Percentiles rank a stretch among this genome's conserved stretches.
Conservation (phyloP, 35 echinoderm and acorn worm species). For the Stichopus chloronotus region DNA sequence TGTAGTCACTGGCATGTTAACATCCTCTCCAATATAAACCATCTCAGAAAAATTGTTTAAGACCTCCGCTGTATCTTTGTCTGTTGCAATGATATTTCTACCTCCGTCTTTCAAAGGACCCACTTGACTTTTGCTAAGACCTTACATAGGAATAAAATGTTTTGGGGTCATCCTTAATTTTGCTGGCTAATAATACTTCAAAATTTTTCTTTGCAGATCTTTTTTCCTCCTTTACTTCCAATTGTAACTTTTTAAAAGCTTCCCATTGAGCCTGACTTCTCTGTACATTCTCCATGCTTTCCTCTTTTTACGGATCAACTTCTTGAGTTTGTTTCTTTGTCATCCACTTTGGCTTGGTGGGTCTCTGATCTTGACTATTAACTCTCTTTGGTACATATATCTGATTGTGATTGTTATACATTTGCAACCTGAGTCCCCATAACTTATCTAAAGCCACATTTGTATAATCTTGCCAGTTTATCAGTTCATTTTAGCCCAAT, state of each 20-base stretch:
- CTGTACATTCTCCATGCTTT: background rate
- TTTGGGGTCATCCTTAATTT: constrained; percentile 19
- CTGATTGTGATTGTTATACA: background rate
- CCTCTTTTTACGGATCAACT: background rate
- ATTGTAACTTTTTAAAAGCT: background rate
- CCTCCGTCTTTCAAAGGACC: background rate
- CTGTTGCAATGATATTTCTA: constrained; percentile 1
- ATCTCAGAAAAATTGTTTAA: constrained; percentile 1
- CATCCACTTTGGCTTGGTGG: background rate
- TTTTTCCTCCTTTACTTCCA: background rate
- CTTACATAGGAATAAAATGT: constrained; percentile 51
- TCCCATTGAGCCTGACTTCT: background rate
- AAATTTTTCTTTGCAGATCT: constrained; percentile 19
- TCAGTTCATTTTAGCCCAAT: background rate
- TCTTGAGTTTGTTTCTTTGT: background rate
- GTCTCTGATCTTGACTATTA: too few relatives aligned
- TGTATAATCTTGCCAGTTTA: background rate
- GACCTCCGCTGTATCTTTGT: background rate
- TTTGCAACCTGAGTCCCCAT: background rate
- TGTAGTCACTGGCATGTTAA: background rate
- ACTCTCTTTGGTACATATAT: background rate
- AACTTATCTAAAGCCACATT: background rate
- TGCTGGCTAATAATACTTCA: background rate
- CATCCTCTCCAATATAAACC: background rate
- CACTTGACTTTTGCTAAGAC: constrained; percentile 40